Conservation (phyloP, 1,140 invertebrate genomes). For the Zaprionus davidi region DNA sequence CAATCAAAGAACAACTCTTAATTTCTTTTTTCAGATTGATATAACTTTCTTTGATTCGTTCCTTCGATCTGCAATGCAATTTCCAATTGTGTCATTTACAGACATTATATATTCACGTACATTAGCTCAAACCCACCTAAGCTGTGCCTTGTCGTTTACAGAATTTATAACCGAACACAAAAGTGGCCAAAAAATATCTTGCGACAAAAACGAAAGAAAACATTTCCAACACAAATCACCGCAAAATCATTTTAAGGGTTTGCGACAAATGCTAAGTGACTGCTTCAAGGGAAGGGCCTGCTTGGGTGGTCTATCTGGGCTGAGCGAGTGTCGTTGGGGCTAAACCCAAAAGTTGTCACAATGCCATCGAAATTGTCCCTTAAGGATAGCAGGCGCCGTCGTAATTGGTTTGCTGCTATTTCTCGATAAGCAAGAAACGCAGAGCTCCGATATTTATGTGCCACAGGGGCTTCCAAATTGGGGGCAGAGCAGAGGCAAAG, state of each 20-base stretch:
- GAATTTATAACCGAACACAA: slow-evolving; percentile 10
- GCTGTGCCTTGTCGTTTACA: neutral
- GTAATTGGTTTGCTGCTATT: slow-evolving; percentile 36
- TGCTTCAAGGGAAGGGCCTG: neutral
- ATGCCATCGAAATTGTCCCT: slow-evolving; percentile 16
- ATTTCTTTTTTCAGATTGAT: neutral
- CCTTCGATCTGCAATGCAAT: neutral
- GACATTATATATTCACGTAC: slow-evolving; percentile 3
- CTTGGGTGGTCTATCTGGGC: neutral
- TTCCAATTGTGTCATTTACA: neutral
- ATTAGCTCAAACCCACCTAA: neutral
- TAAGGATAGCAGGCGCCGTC: slow-evolving; percentile 5
- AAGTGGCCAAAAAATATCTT: slow-evolving; percentile 4
- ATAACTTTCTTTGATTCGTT: neutral
- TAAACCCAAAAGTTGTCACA: slow-evolving; percentile 25
- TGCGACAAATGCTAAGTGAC: slow-evolving; percentile 32
- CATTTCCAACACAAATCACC: slow-evolving; percentile 32
- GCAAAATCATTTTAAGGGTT: slow-evolving; percentile 44
- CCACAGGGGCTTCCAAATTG: neutral
- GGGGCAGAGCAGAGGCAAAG: neutral
- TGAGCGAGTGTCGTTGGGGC: neutral
- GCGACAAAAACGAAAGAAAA: slow-evolving; percentile 8
- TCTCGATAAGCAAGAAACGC: slow-evolving; percentile 19
- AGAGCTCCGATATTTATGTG: slow-evolving; percentile 26
- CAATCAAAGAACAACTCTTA: neutral